Evolutionary conservation across 2,888 invertebrate genomes (phyloP).

Genomic region (Yponomeuta sedellus): DNA sequence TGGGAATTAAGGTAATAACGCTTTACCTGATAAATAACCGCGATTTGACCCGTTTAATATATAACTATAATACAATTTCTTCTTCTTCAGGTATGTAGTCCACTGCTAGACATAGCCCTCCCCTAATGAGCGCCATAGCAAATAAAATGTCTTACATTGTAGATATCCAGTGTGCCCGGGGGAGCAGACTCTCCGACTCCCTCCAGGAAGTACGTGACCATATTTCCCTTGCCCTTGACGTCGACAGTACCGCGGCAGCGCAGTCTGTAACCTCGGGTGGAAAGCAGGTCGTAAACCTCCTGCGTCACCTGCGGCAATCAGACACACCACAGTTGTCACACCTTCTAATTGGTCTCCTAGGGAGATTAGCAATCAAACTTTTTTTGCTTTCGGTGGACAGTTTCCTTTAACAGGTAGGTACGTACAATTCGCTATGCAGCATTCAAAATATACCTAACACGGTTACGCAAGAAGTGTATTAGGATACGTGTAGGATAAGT

Average conservation of each 20-base stretch:
- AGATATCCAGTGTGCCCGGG: slow-evolving; percentile 37
- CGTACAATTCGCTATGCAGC: not conserved
- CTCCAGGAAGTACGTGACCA: slow-evolving; percentile 92
- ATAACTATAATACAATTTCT: too few species aligned
- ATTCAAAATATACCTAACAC: not conserved
- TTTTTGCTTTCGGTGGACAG: too few species aligned
- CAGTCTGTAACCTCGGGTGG: slow-evolving; percentile 85
- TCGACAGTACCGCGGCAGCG: slow-evolving; percentile 91
- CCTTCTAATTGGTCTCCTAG: too few species aligned
- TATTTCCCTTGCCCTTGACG: slow-evolving; percentile 96
- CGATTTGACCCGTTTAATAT: too few species aligned
- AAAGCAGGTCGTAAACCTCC: slow-evolving; percentile 89
- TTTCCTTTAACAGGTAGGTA: too few species aligned
- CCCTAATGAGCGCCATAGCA: too few species aligned
- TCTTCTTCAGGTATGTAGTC: too few species aligned
- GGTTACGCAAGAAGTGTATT: too few species aligned
- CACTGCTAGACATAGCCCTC: too few species aligned
- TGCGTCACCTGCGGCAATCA: slow-evolving; percentile 84
- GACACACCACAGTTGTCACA: not conserved
- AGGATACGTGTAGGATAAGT: not conserved
- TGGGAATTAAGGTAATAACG: too few species aligned
- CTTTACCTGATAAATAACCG: too few species aligned
- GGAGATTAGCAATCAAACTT: too few species aligned
- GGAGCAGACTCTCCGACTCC: slow-evolving; percentile 50
- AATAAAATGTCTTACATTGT: slow-evolving; percentile 50